Base-by-base conservation (phyloP, 53 echinoderm and acorn worm species). In the Paelopatides confundens region DNA sequence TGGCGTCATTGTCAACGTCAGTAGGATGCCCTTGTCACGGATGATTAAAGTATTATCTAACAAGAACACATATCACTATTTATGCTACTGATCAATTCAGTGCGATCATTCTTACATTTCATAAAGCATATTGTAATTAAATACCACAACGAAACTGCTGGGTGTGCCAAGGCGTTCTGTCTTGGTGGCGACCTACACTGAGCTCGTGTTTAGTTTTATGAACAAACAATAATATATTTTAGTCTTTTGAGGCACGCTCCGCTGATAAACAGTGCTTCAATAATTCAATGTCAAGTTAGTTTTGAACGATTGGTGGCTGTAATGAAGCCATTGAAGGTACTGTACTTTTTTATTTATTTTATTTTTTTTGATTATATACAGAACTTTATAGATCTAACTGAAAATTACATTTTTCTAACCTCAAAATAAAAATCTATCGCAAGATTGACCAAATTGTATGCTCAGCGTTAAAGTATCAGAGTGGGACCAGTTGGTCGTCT, bases 191-290 rank as follows among this genome's bases (percentile, higher is more conserved):
- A 46, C 39, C 39, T 74, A 46, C n/a, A n/a, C n/a, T n/a, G n/a
- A n/a, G n/a, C 74, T 39, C 74, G 74, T 74, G 74, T 74, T 74
- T 27, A 39, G 40, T 39, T 37, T 39, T 40, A 74, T 27, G 3
- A 39, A 36, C 39, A 74, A 21, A 58, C 6, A 46, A 24, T 9
- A 8, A 74, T 7, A 17, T 14, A 38, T 8, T 74, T 39, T 40
- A 39, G 74, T 74, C 46, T 74, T 27, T 74, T 3, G 26, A 36
- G 10, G 74, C 74, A 74, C 23, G 74, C 13, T 74, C 74, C 27
- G 39, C 74, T 74, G 39, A 27, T 74, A 74, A 74, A 24, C 39
- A 74, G 39, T 38, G 40, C 39, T 74, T 74, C 46, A 74, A 35
- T 70, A 74, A 38, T 74, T 74, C 74, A 74, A 46, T 37, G 74